Percentiles rank a stretch among this genome's conserved stretches.
phyloP scores from a whole-genome alignment of 2,888 invertebrate genomes.

The Rhorus exstirpatorius region DNA sequence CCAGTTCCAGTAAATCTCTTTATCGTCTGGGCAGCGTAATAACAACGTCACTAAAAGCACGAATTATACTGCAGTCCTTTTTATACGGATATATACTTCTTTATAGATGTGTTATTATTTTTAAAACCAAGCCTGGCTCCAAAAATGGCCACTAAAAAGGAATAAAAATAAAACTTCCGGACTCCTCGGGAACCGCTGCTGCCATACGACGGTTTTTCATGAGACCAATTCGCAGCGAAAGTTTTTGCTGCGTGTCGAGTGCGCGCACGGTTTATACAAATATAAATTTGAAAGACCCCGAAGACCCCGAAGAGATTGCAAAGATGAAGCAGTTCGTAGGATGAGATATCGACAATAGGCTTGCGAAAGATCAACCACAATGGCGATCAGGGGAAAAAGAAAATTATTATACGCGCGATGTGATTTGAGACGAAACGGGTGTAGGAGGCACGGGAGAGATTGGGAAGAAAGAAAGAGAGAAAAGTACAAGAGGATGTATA shows the following conservation, averaged over 20 bases:
- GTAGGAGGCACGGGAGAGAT: conserved; percentile 36
- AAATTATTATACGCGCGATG: conserved; percentile 8
- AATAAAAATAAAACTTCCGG: conserved; percentile 25
- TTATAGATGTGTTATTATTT: no score
- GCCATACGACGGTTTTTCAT: conserved; percentile 38
- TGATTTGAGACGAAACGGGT: conserved; percentile 21
- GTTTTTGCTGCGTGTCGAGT: not conserved
- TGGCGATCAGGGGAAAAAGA: conserved; percentile 3
- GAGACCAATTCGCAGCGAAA: conserved; percentile 58
- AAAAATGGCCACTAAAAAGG: no score
- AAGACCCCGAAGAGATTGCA: conserved; percentile 39
- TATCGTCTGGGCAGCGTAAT: no score
- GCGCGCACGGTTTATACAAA: not conserved
- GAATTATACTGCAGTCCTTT: no score
- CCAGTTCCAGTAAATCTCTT: no score
- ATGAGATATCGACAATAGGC: conserved; percentile 46
- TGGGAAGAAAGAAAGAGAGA: conserved; percentile 50
- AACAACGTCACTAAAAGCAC: no score
- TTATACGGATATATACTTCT: no score
- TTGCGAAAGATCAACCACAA: conserved; percentile 62
- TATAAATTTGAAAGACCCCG: conserved; percentile 19
- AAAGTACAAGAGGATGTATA: conserved; percentile 35
- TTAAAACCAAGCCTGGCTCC: no score
- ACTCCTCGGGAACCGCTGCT: no score
- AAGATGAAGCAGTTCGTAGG: conserved; percentile 20